A percentile compares a stretch with the other conserved stretches of the same genome.
Evolutionary conservation across 2,888 invertebrate genomes (phyloP).

Genomic region (Eremobia ochroleuca): DNA sequence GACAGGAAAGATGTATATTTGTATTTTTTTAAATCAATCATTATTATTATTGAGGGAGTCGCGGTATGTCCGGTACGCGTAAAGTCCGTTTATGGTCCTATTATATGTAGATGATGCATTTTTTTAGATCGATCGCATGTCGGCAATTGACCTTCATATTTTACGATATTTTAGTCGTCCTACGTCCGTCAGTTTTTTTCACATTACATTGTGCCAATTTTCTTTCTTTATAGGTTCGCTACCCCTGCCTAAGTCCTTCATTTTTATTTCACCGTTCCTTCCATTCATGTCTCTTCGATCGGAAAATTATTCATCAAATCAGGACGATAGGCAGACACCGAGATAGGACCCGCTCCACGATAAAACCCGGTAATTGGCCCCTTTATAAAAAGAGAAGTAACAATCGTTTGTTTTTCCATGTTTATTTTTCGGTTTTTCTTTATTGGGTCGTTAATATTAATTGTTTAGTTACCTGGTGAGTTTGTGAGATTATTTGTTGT

Average conservation of each 20-base stretch:
- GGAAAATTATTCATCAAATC: slow-evolving; percentile 86
- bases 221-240: background rate
- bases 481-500: slow-evolving; percentile 20
- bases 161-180: background rate
- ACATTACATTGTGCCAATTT: slow-evolving; percentile 11
- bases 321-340: slow-evolving; percentile 72
- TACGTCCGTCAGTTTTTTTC: background rate
- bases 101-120: too few relatives aligned
- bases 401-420: slow-evolving; percentile 42
- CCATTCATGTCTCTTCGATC: slow-evolving; percentile 75
- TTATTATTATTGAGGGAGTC: background rate
- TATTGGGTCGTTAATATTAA: slow-evolving; percentile 47
- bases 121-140: background rate
- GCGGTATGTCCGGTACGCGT: background rate
- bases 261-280: slow-evolving; percentile 65
- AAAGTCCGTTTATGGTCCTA: background rate
- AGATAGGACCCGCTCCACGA: slow-evolving; percentile 68
- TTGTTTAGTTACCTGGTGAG: slow-evolving; percentile 34
- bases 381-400: slow-evolving; percentile 66
- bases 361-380: slow-evolving; percentile 83
- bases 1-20: background rate
- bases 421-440: slow-evolving; percentile 50
- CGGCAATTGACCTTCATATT: background rate
- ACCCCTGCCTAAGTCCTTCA: slow-evolving; percentile 52
- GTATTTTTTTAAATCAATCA: background rate